Evolutionary conservation across 2,113 vertebrate genomes (phyloP).

Genomic region (Neolamprologus sp.): DNA sequence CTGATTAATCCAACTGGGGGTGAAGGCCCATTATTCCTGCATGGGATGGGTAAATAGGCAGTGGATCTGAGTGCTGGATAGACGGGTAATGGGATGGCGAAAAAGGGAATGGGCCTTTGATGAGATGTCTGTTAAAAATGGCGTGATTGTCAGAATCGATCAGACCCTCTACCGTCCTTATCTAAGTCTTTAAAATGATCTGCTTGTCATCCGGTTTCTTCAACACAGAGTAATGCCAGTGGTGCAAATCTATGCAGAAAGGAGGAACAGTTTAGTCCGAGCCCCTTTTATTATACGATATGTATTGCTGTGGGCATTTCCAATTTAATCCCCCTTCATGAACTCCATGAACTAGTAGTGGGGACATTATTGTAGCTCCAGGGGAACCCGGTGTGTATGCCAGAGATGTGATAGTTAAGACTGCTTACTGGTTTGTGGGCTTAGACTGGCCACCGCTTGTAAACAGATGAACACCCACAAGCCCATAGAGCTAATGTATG

Average conservation of each 20-base stretch:
- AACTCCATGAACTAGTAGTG: neutral
- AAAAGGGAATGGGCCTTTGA: slow-evolving; percentile 43
- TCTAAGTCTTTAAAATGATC: slow-evolving; percentile 40
- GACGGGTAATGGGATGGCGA: slow-evolving; percentile 43
- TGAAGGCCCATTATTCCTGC: slow-evolving; percentile 61
- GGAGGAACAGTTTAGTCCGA: neutral
- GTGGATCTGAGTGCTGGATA: slow-evolving; percentile 30
- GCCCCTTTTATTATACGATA: slow-evolving; percentile 4
- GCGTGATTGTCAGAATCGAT: slow-evolving; percentile 57
- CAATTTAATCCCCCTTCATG: neutral
- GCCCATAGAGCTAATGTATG: neutral
- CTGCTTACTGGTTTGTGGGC: neutral
- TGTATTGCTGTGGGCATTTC: neutral
- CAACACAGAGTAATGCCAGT: neutral
- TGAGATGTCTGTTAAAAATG: slow-evolving; percentile 58
- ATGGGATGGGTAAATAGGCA: slow-evolving; percentile 54
- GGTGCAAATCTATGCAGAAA: neutral
- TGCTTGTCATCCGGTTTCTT: slow-evolving; percentile 23
- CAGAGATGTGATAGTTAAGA: neutral
- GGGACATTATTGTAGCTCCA: neutral
- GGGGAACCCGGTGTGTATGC: slow-evolving; percentile 1
- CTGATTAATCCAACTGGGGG: slow-evolving; percentile 71
- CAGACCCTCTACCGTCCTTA: slow-evolving; percentile 13
- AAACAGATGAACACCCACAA: neutral
- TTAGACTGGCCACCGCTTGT: neutral